A percentile compares a stretch with the other conserved stretches of the same genome.
phyloP scores from a whole-genome alignment of 2,888 invertebrate genomes.

The Leucophenga montana region DNA sequence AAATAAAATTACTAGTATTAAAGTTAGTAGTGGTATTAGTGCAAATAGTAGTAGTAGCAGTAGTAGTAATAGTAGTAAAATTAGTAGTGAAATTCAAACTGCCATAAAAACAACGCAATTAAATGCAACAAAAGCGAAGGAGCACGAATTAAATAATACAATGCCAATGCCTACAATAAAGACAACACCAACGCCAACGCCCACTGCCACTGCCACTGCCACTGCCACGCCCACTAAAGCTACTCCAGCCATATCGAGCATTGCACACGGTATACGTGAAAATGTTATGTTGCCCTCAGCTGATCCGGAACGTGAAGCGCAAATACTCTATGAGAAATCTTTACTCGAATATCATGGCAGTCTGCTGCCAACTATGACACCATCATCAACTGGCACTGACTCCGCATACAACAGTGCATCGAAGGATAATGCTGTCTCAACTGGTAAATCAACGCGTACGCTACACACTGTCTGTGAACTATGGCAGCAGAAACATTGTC shows the following conservation, averaged over 20 bases:
- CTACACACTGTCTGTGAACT: slow-evolving; percentile 66
- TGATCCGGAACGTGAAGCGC: slow-evolving; percentile 72
- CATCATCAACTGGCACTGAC: slow-evolving; percentile 21
- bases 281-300: slow-evolving; percentile 70
- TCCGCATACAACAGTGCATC: slow-evolving; percentile 10
- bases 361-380: neutral
- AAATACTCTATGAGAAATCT: slow-evolving; percentile 71
- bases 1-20: neutral
- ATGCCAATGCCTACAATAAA: slow-evolving; percentile 21
- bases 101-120: slow-evolving; percentile 26
- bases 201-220: slow-evolving; percentile 41
- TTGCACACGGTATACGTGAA: slow-evolving; percentile 62
- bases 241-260: slow-evolving; percentile 26
- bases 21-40: slow-evolving; percentile 41
- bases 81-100: slow-evolving; percentile 21
- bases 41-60: slow-evolving; percentile 33
- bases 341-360: slow-evolving; percentile 68
- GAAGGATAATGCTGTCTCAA: slow-evolving; percentile 28
- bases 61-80: slow-evolving; percentile 19
- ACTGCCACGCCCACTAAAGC: slow-evolving; percentile 31
- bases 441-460: slow-evolving; percentile 47
- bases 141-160: slow-evolving; percentile 12
- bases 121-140: slow-evolving; percentile 19
- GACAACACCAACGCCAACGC: slow-evolving; percentile 31
- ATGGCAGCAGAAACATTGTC: slow-evolving; percentile 70